phyloP scores from a whole-genome alignment of 2,888 invertebrate species.

The Teleiodes luculella region DNA sequence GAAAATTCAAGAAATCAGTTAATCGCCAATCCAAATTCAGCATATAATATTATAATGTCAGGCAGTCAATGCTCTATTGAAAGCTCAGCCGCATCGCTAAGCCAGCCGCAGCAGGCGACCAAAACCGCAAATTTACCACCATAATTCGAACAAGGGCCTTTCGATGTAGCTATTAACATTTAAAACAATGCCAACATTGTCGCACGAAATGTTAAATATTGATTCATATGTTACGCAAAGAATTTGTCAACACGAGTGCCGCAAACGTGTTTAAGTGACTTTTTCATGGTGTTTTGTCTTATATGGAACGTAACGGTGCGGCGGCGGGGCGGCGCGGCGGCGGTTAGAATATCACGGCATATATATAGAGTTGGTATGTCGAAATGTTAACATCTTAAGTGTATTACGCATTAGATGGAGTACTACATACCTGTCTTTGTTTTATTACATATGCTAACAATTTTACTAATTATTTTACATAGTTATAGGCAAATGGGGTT shows the following conservation, averaged over 20 bases:
- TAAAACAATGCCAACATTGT: constrained; percentile 19
- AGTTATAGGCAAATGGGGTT: too few relatives aligned
- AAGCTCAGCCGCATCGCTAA: constrained; percentile 13
- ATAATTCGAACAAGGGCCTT: constrained; percentile 15
- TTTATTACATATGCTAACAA: too few relatives aligned
- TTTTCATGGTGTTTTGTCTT: constrained; percentile 22
- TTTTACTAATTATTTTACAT: too few relatives aligned
- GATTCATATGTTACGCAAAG: constrained; percentile 16
- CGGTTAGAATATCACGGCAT: too few relatives aligned
- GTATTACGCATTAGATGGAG: too few relatives aligned
- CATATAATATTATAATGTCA: not conserved
- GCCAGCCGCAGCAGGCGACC: constrained; percentile 17
- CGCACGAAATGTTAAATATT: constrained; percentile 15
- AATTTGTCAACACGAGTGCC: constrained; percentile 14
- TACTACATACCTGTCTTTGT: too few relatives aligned
- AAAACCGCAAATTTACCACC: constrained; percentile 17
- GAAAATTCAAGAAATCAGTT: not conserved
- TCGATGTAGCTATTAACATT: constrained; percentile 24
- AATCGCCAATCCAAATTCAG: not conserved
- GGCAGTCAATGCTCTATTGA: not conserved
- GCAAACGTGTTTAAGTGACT: not conserved
- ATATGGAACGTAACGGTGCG: constrained; percentile 15
- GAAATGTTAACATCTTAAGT: too few relatives aligned
- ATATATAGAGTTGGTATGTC: too few relatives aligned
- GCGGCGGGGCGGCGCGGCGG: too few relatives aligned